phyloP scores from a whole-genome alignment of 2,888 invertebrate genomes.

The Anarsia innoxiella region DNA sequence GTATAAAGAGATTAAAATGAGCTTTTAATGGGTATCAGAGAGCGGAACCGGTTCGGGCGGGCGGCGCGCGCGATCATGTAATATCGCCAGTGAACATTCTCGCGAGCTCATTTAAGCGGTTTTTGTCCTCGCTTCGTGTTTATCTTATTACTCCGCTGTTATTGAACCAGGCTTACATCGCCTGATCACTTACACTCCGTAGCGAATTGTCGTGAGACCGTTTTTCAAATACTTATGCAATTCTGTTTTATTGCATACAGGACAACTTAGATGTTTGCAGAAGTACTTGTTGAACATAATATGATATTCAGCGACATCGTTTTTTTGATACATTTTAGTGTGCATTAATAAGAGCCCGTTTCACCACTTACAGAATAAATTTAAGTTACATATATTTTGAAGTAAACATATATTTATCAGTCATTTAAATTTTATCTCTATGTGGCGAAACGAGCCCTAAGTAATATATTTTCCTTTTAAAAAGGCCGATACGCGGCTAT shows the following conservation, averaged over 20 bases:
- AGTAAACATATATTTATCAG: constrained; percentile 26
- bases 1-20: constrained; percentile 45
- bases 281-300: no score
- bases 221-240: no score
- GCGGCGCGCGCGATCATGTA: constrained; percentile 37
- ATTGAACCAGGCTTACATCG: constrained; percentile 32
- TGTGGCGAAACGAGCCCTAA: constrained; percentile 28
- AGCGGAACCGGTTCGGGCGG: constrained; percentile 39
- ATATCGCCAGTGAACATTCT: constrained; percentile 51
- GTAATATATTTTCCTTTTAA: no score
- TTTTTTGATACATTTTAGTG: no score
- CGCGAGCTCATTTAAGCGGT: constrained; percentile 50
- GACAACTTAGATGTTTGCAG: no score
- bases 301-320: no score
- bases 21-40: constrained; percentile 39
- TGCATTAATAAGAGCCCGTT: no score
- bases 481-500: constrained; percentile 45
- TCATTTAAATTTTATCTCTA: no score
- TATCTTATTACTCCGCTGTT: constrained; percentile 50
- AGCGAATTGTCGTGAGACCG: constrained; percentile 27
- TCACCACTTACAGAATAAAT: no score
- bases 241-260: no score
- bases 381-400: constrained; percentile 5
- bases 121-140: constrained; percentile 53
- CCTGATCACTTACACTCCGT: constrained; percentile 35